Evolutionary conservation across 2,888 invertebrate genomes (phyloP), one percentile per base, ranked within the genome.

Genomic region (Dilophus febrilis): DNA sequence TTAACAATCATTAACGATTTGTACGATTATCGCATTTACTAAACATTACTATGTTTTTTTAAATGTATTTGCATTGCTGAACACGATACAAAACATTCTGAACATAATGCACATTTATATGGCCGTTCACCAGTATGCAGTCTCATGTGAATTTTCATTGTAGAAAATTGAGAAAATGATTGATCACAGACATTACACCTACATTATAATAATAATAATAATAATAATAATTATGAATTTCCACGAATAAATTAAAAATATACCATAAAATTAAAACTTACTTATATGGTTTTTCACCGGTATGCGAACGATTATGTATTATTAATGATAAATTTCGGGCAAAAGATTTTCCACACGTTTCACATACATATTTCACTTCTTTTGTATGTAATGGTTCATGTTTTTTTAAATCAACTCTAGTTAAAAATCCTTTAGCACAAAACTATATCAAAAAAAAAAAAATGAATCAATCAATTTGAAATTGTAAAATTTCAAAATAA

Each of bases 101-200:
- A 22, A 8, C 22, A 22, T 22, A 22, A 22, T 47, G 72, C 71
- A 51, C 73, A 74, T 35, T 66, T 56, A 49, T 73, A 74, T 0
- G 73, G 74, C 38, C 71, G 55, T 49, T 73, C 73, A 3, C 72
- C 72, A 0, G 72, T 72, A 50, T 74, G 74, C 26, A 72, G 54
- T 40, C 72, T 58, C 53, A 69, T 70, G 49, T 74, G 74, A 41
- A 72, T 72, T 1, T 70, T 71, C 67, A 74, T 70, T 6, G 72
- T 72, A n/a, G 72, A 70, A 49, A 71, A 72, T 47, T 74, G 73
- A 0, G 72, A 72, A 47, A 74, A 74, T 6, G 70, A 68, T 55
- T 72, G 71, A 0, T 70, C 71, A 46, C 74, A 74, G 13, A 70
- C 59, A 46, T 72, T 70, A 52, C 74, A 74, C 44, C 65, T 34